Percentiles rank a stretch among this genome's conserved stretches.
Evolutionary conservation across 37 sponge, comb jelly and placozoan species (phyloP).

Genomic region (Hexactinellida sp.): DNA sequence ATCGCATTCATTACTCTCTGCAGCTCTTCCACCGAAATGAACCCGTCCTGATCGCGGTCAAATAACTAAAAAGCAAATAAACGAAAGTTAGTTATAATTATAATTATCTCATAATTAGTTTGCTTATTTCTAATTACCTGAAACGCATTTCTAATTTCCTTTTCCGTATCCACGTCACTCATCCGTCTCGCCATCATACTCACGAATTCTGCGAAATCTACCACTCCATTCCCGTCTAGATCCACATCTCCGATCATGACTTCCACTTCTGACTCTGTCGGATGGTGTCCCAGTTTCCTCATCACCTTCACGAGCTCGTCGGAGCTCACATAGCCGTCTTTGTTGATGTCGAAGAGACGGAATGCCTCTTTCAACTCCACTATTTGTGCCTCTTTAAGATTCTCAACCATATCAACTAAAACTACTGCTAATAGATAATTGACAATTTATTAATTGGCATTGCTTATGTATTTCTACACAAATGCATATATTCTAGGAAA

Average conservation of each 20-base stretch:
- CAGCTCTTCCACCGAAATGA: neutral
- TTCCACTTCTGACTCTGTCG: neutral
- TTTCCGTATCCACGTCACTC: neutral
- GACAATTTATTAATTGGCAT: neutral
- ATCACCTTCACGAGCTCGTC: neutral
- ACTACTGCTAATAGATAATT: neutral
- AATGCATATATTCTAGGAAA: neutral
- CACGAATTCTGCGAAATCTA: neutral
- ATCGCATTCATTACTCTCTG: constrained; percentile 7
- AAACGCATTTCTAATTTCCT: neutral
- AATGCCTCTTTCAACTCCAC: constrained; percentile 4
- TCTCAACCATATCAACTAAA: neutral
- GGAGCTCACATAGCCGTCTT: neutral
- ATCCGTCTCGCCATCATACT: constrained; percentile 12
- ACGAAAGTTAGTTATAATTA: neutral
- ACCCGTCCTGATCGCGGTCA: neutral
- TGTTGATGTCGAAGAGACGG: neutral
- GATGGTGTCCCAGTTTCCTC: constrained; percentile 7
- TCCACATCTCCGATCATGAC: constrained; percentile 5
- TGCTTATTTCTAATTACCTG: neutral
- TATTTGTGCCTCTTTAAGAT: constrained; percentile 13
- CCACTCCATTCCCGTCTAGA: neutral
- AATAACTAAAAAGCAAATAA: neutral
- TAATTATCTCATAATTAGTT: neutral
- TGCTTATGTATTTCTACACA: constrained; percentile 17